A percentile compares a stretch with the other conserved stretches of the same genome.
Evolutionary conservation across 2,113 vertebrate genomes (phyloP).

Genomic region (Ctenodactylus gundi): DNA sequence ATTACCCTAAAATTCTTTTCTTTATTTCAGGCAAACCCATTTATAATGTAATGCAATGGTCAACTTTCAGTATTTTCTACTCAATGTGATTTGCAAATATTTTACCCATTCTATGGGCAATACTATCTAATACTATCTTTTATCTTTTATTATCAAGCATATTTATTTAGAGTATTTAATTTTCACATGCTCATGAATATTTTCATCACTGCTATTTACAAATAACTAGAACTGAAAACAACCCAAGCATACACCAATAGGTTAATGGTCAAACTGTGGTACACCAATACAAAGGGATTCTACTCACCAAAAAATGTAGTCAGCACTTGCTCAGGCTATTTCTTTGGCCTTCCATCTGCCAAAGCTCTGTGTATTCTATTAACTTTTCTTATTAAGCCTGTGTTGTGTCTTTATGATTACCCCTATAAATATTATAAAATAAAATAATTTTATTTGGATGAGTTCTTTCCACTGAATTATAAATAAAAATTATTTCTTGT

Average conservation of each 20-base stretch:
- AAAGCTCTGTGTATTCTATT: background rate
- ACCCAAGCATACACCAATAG: background rate
- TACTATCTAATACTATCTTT: too few species aligned
- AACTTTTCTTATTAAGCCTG: background rate
- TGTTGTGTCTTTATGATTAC: constrained; percentile 7
- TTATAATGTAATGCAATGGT: constrained; percentile 38
- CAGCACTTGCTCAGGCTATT: background rate
- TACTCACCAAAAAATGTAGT: background rate
- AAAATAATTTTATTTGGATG: background rate
- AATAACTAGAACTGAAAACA: background rate
- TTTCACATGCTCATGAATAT: background rate
- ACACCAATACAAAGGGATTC: background rate
- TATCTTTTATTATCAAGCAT: background rate
- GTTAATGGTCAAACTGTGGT: background rate
- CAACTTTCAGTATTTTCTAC: constrained; percentile 27
- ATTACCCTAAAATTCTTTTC: background rate
- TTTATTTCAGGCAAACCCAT: constrained; percentile 22
- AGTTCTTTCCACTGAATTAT: background rate
- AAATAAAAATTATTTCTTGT: background rate
- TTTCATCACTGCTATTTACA: constrained; percentile 16
- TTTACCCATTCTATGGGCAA: background rate
- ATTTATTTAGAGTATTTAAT: constrained; percentile 20
- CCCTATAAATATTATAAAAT: background rate
- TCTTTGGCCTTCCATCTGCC: background rate
- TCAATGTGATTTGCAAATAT: constrained; percentile 3